Percentiles rank a stretch among this genome's conserved stretches.
These are phyloP conservation scores for Drosophila atripex DNA, from an alignment of 2,888 invertebrate species.

Conservation along the genomic window DNA sequence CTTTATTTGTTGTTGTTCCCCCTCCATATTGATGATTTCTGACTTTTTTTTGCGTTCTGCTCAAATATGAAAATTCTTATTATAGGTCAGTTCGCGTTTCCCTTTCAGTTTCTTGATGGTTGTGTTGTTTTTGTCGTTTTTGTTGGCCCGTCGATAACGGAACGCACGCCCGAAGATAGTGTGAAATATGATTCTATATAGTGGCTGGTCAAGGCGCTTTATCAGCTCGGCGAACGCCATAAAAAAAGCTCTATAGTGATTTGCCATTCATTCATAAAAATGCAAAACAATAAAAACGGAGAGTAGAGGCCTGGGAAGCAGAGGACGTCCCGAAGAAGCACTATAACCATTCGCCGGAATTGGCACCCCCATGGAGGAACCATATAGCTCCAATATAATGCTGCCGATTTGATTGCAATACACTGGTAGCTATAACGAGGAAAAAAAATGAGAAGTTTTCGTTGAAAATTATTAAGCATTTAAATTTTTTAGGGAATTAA, in stretches of 20 bases:
- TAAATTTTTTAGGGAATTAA: neutral
- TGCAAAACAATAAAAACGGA: constrained; percentile 29
- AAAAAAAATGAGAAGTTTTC: neutral
- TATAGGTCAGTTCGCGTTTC: constrained; percentile 75
- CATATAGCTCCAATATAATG: neutral
- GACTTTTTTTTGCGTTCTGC: constrained; percentile 25
- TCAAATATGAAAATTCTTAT: constrained; percentile 64
- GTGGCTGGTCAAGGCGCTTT: constrained; percentile 60
- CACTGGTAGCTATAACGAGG: neutral
- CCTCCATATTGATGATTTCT: neutral
- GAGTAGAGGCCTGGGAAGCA: constrained; percentile 25
- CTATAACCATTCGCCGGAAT: constrained; percentile 12
- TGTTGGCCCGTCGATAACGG: constrained; percentile 36
- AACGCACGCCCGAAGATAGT: constrained; percentile 35
- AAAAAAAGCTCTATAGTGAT: constrained; percentile 23
- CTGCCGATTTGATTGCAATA: neutral
- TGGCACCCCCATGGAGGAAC: constrained; percentile 32
- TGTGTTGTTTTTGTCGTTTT: constrained; percentile 30
- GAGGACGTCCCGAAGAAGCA: neutral
- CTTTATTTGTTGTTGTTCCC: constrained; percentile 11
- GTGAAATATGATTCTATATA: constrained; percentile 4
- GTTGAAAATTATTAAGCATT: neutral
- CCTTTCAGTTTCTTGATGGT: constrained; percentile 65
- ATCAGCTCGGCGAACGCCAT: constrained; percentile 54
- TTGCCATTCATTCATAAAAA: constrained; percentile 67